phyloP scores from a whole-genome alignment of 1,140 invertebrate genomes.

The Diuraphis noxia region DNA sequence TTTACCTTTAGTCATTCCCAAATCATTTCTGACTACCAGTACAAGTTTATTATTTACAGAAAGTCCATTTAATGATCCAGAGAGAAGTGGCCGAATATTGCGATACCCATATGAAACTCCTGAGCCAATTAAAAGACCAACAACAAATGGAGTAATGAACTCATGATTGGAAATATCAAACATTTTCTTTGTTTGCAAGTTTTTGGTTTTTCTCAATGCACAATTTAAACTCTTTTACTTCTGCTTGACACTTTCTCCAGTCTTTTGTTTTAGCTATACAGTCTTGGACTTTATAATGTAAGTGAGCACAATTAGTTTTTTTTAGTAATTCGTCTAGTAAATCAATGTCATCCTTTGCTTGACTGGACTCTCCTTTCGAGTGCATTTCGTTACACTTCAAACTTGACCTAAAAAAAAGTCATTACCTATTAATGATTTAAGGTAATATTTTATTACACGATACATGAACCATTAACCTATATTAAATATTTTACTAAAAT shows the following conservation, averaged over 20 bases:
- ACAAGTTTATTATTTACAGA: conserved; percentile 69
- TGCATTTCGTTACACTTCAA: conserved; percentile 24
- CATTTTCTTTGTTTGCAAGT: conserved; percentile 22
- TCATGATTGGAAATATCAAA: neutral
- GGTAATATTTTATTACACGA: neutral
- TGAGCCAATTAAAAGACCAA: conserved; percentile 32
- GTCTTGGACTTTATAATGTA: conserved; percentile 85
- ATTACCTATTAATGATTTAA: neutral
- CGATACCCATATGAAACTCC: neutral
- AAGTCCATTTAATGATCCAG: neutral
- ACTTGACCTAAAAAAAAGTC: neutral
- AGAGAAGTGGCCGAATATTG: conserved; percentile 23
- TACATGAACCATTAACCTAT: neutral
- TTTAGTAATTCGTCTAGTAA: conserved; percentile 82
- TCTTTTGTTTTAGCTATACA: conserved; percentile 86
- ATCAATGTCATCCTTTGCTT: conserved; percentile 62
- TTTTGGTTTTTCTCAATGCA: conserved; percentile 72
- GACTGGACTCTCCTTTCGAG: neutral
- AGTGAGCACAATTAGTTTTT: conserved; percentile 82
- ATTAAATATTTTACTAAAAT: neutral
- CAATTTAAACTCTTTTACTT: conserved; percentile 75
- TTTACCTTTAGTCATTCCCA: conserved; percentile 95
- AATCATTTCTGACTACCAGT: conserved; percentile 82
- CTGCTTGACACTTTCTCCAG: conserved; percentile 86
- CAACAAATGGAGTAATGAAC: conserved; percentile 31